These are phyloP conservation scores for Petrocephalus microphthalmus DNA, from an alignment of 2,113 vertebrate genomes.

Conservation along the genomic window DNA sequence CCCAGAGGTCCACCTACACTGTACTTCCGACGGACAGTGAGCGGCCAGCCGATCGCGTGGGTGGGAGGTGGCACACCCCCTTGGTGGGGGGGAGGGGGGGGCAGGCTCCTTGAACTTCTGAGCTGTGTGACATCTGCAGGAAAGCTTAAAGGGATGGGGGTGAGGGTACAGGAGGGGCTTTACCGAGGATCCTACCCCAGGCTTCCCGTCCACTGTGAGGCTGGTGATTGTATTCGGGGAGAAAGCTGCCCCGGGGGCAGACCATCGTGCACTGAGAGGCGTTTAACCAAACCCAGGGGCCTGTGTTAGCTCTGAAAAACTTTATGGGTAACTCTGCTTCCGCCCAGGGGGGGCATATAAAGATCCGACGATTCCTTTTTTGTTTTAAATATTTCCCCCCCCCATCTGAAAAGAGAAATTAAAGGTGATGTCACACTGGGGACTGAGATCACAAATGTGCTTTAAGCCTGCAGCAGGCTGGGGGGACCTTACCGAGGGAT, in stretches of 20 bases:
- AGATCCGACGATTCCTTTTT: background rate
- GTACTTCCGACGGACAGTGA: too few relatives aligned
- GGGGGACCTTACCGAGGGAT: constrained; percentile 28
- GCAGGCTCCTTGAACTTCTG: background rate
- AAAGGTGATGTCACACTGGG: background rate
- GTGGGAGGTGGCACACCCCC: too few relatives aligned
- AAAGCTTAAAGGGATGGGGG: constrained; percentile 37
- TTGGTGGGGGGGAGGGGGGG: background rate
- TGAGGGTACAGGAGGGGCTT: constrained; percentile 37
- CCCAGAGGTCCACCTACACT: background rate
- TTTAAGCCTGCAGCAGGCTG: constrained; percentile 24
- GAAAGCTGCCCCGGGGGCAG: background rate
- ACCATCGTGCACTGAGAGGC: background rate
- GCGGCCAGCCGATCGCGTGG: too few relatives aligned
- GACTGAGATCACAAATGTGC: constrained; percentile 10
- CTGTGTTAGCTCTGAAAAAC: background rate
- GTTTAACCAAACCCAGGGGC: constrained; percentile 25
- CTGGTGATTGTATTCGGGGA: constrained; percentile 31
- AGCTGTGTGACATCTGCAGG: constrained; percentile 46
- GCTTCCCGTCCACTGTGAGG: background rate
- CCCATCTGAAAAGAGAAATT: background rate
- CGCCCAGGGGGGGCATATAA: background rate
- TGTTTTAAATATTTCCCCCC: background rate
- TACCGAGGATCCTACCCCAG: background rate
- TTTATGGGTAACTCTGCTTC: constrained; percentile 11